Evolutionary conservation across 2,113 vertebrate species (phyloP).

Genomic region (Macrotus californicus): DNA sequence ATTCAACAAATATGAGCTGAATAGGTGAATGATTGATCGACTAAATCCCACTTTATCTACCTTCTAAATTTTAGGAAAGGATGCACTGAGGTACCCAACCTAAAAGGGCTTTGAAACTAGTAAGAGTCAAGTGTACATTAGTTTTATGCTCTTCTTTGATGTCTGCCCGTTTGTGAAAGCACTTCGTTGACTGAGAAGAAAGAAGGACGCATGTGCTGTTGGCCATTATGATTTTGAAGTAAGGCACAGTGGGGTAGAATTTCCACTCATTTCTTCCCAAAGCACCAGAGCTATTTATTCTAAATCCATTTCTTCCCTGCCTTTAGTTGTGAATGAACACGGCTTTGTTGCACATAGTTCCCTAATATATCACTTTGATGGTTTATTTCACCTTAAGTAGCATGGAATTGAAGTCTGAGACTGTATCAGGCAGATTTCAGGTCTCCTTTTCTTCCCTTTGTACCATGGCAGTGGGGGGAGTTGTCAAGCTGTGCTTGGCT

Average conservation of each 20-base stretch:
- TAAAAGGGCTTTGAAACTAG: background rate
- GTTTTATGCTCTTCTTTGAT: background rate
- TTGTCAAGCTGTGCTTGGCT: conserved; percentile 56
- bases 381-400: conserved; percentile 54
- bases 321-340: conserved; percentile 29
- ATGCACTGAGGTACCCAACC: background rate
- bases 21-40: background rate
- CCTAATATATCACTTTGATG: conserved; percentile 54
- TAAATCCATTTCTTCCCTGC: conserved; percentile 32
- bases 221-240: background rate
- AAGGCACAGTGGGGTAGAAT: background rate
- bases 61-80: background rate
- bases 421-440: conserved; percentile 16
- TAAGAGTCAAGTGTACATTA: background rate
- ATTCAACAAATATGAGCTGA: background rate
- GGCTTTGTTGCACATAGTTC: background rate
- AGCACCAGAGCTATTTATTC: conserved; percentile 14
- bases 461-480: conserved; percentile 28
- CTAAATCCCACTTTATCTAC: background rate
- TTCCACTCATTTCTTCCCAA: conserved; percentile 32
- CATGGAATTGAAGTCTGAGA: conserved; percentile 45
- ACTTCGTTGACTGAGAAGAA: background rate
- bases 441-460: conserved; percentile 44
- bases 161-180: background rate
- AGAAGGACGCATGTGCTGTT: background rate